phyloP scores from a whole-genome alignment of 2,113 vertebrate genomes.

The Balaenoptera acutorostrata region DNA sequence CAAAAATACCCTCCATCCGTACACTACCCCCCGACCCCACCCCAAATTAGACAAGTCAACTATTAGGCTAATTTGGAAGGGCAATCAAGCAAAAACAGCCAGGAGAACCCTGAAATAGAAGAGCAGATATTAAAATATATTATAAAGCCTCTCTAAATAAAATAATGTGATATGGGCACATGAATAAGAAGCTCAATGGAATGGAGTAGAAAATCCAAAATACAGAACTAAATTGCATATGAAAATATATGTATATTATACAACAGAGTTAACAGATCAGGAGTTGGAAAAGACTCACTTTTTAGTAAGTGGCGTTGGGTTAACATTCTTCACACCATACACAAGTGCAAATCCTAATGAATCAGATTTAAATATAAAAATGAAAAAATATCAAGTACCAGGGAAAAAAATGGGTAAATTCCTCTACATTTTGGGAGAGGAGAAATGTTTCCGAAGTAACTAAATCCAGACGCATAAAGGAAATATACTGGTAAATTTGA shows the following conservation, averaged over 20 bases:
- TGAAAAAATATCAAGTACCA: neutral
- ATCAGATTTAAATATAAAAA: neutral
- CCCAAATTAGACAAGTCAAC: neutral
- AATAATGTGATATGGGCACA: neutral
- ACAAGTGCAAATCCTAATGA: neutral
- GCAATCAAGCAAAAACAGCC: neutral
- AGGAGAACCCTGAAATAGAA: neutral
- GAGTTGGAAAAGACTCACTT: neutral
- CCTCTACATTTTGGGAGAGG: neutral
- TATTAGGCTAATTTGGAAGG: neutral
- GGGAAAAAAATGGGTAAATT: neutral
- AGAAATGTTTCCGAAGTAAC: neutral
- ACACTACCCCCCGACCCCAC: too few relatives aligned
- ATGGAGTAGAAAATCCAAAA: neutral
- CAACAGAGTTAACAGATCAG: neutral
- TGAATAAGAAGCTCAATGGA: neutral
- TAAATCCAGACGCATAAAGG: slow-evolving; percentile 4
- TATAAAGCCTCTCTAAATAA: slow-evolving; percentile 11
- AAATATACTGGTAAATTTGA: neutral
- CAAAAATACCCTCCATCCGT: neutral
- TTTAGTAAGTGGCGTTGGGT: neutral
- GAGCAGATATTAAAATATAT: neutral
- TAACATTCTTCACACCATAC: neutral
- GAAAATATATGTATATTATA: neutral
- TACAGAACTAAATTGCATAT: neutral